Conservation (phyloP, 2,888 invertebrate genomes). For the Bombylius discolor region DNA sequence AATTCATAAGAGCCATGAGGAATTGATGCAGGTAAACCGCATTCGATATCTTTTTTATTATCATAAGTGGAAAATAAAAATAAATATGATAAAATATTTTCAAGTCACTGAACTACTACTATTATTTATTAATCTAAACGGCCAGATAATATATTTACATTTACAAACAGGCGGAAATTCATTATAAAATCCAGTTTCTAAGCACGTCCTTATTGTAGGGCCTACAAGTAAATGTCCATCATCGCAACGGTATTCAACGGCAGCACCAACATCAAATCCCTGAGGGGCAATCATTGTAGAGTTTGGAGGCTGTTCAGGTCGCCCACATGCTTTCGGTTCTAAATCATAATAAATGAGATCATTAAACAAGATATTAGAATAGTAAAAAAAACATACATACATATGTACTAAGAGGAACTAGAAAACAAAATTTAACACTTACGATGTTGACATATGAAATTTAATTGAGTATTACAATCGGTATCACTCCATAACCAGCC, state of each 20-base stretch:
- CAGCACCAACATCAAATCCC: slow-evolving; percentile 67
- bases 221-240: slow-evolving; percentile 78
- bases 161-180: slow-evolving; percentile 89
- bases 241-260: slow-evolving; percentile 73
- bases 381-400: neutral
- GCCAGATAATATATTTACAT: slow-evolving; percentile 46
- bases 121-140: neutral
- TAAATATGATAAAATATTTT: neutral
- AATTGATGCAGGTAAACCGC: slow-evolving; percentile 79
- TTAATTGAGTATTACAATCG: slow-evolving; percentile 67
- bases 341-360: slow-evolving; percentile 5
- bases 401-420: neutral
- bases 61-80: neutral
- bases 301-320: slow-evolving; percentile 86
- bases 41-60: slow-evolving; percentile 58
- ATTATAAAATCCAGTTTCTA: slow-evolving; percentile 85
- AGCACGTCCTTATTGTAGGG: slow-evolving; percentile 66
- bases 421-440: slow-evolving; percentile 36
- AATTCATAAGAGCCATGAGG: slow-evolving; percentile 67
- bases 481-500: slow-evolving; percentile 94
- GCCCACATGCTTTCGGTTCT: slow-evolving; percentile 83
- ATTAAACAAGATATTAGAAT: too few species aligned
- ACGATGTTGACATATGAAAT: slow-evolving; percentile 91
- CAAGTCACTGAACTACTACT: neutral
- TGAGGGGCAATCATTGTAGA: slow-evolving; percentile 70